Evolutionary conservation across 2,113 vertebrate genomes (phyloP).

Genomic region (Furnarius figulus): DNA sequence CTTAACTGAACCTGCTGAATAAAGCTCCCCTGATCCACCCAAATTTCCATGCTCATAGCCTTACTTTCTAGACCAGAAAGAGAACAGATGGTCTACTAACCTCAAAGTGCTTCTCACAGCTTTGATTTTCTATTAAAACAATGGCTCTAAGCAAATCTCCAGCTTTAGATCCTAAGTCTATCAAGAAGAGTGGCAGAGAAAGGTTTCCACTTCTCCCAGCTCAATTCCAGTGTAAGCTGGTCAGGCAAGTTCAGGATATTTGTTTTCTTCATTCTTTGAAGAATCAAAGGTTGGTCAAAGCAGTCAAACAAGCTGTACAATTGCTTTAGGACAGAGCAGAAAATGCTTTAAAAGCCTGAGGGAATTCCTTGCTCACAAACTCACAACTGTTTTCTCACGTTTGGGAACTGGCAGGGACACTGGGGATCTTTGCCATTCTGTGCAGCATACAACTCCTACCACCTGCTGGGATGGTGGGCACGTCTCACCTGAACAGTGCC

Average conservation of each 20-base stretch:
- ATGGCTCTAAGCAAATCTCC: neutral
- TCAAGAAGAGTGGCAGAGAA: neutral
- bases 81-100: neutral
- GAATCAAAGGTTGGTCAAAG: neutral
- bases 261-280: neutral
- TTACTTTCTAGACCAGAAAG: neutral
- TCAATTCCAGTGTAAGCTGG: neutral
- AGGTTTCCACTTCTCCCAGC: neutral
- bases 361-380: neutral
- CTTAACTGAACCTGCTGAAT: neutral
- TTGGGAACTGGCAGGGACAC: neutral
- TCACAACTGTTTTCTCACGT: neutral
- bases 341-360: neutral
- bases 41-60: neutral
- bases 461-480: neutral
- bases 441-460: rapidly evolving
- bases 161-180: neutral
- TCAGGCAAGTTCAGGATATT: neutral
- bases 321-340: neutral
- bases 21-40: neutral
- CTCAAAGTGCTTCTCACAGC: neutral
- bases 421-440: neutral
- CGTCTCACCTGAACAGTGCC: neutral
- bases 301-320: neutral
- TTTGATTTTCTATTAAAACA: neutral